Evolutionary conservation across 1,140 invertebrate genomes (phyloP).

Genomic region (Aphelenchoides besseyi): DNA sequence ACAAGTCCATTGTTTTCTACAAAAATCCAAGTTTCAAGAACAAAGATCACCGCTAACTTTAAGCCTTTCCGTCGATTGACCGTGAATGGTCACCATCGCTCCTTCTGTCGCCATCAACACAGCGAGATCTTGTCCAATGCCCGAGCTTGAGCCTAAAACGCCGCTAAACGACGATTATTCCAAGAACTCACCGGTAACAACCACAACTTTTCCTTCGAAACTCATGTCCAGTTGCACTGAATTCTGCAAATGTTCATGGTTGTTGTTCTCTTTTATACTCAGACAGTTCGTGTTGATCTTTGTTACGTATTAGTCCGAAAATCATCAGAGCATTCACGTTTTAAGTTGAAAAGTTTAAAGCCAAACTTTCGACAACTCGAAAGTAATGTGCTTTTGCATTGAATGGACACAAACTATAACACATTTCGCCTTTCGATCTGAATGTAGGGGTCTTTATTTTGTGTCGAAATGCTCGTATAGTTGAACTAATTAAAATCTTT

Average conservation of each 20-base stretch:
- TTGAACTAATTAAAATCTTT: background rate
- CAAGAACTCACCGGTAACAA: background rate
- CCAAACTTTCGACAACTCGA: background rate
- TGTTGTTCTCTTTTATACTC: no score
- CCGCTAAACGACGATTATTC: background rate
- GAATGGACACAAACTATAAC: background rate
- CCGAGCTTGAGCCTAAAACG: slow-evolving; percentile 10
- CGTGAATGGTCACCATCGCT: slow-evolving; percentile 24
- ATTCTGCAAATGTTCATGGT: no score
- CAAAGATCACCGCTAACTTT: slow-evolving; percentile 3
- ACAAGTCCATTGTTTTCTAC: background rate
- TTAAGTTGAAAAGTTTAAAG: background rate
- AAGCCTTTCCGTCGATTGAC: slow-evolving; percentile 9
- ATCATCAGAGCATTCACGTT: background rate
- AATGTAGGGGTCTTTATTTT: no score
- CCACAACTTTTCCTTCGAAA: background rate
- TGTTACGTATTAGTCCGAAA: background rate
- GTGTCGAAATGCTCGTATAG: no score
- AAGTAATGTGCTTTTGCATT: no score
- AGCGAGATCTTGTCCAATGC: slow-evolving; percentile 18
- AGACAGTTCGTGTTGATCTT: no score
- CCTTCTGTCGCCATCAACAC: slow-evolving; percentile 16
- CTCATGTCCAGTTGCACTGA: background rate
- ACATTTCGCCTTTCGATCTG: background rate
- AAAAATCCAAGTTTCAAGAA: background rate